phyloP scores from a whole-genome alignment of 1,140 invertebrate species.

The Pectinophora gossypiella region DNA sequence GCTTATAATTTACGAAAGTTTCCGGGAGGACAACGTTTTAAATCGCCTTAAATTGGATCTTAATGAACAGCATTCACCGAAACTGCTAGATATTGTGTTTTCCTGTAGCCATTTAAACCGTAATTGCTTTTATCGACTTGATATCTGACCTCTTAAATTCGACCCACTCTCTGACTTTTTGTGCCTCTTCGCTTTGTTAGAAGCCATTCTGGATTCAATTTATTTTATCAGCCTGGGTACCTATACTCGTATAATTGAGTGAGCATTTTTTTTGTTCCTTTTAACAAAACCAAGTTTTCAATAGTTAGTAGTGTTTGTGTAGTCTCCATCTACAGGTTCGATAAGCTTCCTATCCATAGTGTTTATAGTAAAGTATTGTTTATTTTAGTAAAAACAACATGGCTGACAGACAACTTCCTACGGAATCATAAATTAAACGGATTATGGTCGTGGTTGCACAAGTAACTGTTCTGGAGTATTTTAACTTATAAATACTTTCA shows the following conservation, averaged over 20 bases:
- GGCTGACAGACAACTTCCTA: neutral
- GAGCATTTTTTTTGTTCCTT: no score
- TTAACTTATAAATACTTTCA: no score
- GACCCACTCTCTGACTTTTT: neutral
- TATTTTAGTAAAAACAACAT: neutral
- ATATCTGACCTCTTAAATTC: neutral
- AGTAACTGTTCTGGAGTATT: no score
- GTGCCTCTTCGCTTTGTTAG: neutral
- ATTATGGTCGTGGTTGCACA: neutral
- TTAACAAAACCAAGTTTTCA: no score
- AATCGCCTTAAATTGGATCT: neutral
- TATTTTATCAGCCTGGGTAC: neutral
- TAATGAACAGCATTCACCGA: neutral
- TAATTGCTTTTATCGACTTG: slow-evolving; percentile 1
- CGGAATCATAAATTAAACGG: neutral
- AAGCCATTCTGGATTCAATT: neutral
- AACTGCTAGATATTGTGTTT: neutral
- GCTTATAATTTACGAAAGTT: no score
- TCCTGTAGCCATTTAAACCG: neutral
- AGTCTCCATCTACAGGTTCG: neutral
- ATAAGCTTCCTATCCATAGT: neutral
- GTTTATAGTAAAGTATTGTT: slow-evolving; percentile 1
- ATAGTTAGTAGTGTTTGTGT: no score
- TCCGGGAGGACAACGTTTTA: neutral
- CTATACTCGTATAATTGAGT: no score